Percentiles rank a stretch among this genome's conserved stretches.
phyloP scores from a whole-genome alignment of 2,113 vertebrate genomes.

The Daboia siamensis region DNA sequence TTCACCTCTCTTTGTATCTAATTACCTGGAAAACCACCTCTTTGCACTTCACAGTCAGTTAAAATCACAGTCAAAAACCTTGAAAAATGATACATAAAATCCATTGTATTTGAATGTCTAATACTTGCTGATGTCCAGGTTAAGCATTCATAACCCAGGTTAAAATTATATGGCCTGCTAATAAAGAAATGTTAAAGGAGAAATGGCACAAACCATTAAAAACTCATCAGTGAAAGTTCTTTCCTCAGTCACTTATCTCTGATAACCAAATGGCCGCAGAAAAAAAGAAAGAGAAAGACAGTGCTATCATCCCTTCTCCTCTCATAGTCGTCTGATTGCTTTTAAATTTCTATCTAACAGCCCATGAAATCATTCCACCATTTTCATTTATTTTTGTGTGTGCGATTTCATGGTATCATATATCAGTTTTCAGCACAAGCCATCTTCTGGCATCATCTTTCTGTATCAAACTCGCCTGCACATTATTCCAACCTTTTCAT shows the following conservation, averaged over 20 bases:
- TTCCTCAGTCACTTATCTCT: conserved; percentile 38
- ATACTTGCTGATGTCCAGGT: conserved; percentile 48
- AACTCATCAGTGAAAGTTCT: conserved; percentile 21
- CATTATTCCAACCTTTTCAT: conserved; percentile 41
- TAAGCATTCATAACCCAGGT: conserved; percentile 31
- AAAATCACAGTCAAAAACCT: conserved; percentile 34
- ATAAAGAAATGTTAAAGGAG: conserved; percentile 50
- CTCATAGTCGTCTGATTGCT: conserved; percentile 36
- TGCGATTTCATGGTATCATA: conserved; percentile 52
- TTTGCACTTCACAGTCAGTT: conserved; percentile 42
- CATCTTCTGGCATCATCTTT: conserved; percentile 47
- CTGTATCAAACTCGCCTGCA: conserved; percentile 14
- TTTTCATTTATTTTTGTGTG: conserved; percentile 58
- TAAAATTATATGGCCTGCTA: conserved; percentile 56
- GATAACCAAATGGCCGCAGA: conserved; percentile 15
- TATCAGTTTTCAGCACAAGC: conserved; percentile 61
- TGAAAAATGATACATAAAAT: conserved; percentile 37
- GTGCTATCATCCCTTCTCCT: conserved; percentile 5
- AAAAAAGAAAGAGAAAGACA: conserved; percentile 6
- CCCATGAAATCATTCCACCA: conserved; percentile 46
- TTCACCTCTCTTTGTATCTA: neutral
- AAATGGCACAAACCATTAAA: conserved; percentile 22
- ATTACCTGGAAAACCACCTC: neutral
- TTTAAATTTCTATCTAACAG: conserved; percentile 52
- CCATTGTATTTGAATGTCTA: conserved; percentile 38